These are phyloP conservation scores for Eira barbara DNA, from an alignment of 2,113 vertebrate genomes.

Conservation along the genomic window DNA sequence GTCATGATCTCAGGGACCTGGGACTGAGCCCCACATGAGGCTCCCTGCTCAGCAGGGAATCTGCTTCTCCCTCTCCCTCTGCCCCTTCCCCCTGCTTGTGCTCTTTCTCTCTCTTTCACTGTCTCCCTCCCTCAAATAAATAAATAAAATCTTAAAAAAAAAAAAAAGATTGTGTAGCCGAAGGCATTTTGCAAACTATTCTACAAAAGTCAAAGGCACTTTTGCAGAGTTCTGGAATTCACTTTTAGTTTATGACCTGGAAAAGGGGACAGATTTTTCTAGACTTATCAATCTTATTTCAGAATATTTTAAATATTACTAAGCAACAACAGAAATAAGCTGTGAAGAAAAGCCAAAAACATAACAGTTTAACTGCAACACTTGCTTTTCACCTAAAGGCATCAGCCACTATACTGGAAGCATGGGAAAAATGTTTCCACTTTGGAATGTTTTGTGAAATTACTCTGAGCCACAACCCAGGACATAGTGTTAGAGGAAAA, in stretches of 20 bases:
- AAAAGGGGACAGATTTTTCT: background rate
- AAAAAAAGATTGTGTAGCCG: background rate
- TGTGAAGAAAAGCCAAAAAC: background rate
- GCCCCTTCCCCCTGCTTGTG: background rate
- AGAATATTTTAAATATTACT: slow-evolving; percentile 26
- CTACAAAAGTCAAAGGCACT: background rate
- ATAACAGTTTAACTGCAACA: background rate
- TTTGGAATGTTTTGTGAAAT: slow-evolving; percentile 25
- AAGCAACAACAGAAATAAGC: background rate
- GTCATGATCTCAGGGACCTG: background rate
- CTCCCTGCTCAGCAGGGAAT: background rate
- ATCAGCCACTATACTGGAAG: background rate
- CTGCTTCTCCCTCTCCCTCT: background rate
- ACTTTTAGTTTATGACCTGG: background rate
- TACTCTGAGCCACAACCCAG: slow-evolving; percentile 25
- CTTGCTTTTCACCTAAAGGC: background rate
- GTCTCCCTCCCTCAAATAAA: background rate
- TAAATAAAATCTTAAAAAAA: background rate
- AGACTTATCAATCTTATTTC: background rate
- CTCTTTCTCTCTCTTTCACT: background rate
- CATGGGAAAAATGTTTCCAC: background rate
- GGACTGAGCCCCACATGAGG: background rate
- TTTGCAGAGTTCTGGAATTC: slow-evolving; percentile 29
- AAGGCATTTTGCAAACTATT: background rate
- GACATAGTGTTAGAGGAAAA: slow-evolving; percentile 6